Evolutionary conservation across 1,140 invertebrate genomes (phyloP).

Genomic region (Drosophila ogumai): DNA sequence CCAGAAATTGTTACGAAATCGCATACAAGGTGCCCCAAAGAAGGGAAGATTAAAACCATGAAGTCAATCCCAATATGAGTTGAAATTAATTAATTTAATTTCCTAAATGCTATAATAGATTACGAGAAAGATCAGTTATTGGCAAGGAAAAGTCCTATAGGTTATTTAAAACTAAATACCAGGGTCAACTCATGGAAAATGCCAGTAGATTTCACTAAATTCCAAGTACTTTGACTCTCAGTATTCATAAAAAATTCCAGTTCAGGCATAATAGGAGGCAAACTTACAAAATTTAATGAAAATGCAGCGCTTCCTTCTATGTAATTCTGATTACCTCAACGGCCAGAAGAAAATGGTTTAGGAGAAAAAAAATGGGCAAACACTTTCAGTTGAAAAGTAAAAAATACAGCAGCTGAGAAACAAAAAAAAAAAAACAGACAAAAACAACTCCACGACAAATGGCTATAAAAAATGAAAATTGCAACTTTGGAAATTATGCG

Average conservation of each 20-base stretch:
- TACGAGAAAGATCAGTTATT: not conserved
- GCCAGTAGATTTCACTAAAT: not conserved
- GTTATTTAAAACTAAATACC: not conserved
- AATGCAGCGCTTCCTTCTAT: slow-evolving; percentile 26
- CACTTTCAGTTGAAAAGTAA: slow-evolving; percentile 53
- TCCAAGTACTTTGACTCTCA: not conserved
- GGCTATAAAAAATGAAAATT: slow-evolving; percentile 69
- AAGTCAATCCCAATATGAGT: too few species aligned
- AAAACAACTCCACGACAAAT: slow-evolving; percentile 51
- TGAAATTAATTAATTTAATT: not conserved
- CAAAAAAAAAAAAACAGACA: not conserved
- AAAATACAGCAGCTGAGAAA: slow-evolving; percentile 11
- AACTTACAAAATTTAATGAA: slow-evolving; percentile 16
- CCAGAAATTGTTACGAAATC: slow-evolving; percentile 39
- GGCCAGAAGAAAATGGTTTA: slow-evolving; percentile 21
- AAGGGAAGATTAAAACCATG: not conserved
- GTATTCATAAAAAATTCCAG: too few species aligned
- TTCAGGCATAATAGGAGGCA: not conserved
- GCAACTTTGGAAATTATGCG: slow-evolving; percentile 71
- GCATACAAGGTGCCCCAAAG: slow-evolving; percentile 17
- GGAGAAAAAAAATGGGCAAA: slow-evolving; percentile 14
- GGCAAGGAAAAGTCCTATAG: not conserved
- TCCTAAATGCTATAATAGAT: not conserved
- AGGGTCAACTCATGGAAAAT: not conserved
- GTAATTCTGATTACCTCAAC: slow-evolving; percentile 65